phyloP scores from a whole-genome alignment of 2,888 invertebrate species.

The Mamestra brassicae region DNA sequence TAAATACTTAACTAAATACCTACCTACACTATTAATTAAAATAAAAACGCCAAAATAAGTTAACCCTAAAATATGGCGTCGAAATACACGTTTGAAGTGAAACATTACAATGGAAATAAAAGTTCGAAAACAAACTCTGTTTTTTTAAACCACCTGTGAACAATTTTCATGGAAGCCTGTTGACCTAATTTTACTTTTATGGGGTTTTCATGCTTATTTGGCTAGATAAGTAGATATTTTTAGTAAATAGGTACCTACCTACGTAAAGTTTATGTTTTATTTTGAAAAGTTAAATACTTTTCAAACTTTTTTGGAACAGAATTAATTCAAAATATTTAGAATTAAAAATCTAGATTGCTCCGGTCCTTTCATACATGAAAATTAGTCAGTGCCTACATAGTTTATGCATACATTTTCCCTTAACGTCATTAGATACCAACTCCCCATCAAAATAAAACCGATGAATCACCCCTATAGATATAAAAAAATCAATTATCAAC shows the following conservation, averaged over 20 bases:
- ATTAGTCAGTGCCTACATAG: not conserved
- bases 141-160: slow-evolving; percentile 35
- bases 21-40: no score
- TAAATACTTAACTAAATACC: no score
- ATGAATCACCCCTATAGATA: slow-evolving; percentile 56
- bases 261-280: not conserved
- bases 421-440: slow-evolving; percentile 9
- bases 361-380: not conserved
- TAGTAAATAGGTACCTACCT: no score
- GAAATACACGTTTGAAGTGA: not conserved
- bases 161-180: slow-evolving; percentile 16
- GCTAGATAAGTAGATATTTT: not conserved
- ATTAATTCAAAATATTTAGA: not conserved
- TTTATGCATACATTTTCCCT: slow-evolving; percentile 12
- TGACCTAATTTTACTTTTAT: slow-evolving; percentile 18
- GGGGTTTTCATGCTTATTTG: not conserved
- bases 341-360: not conserved
- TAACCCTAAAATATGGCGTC: no score
- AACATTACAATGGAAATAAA: not conserved
- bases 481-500: slow-evolving; percentile 63
- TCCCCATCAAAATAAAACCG: slow-evolving; percentile 49
- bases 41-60: no score
- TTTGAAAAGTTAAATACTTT: not conserved
- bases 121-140: slow-evolving; percentile 16
- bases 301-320: not conserved